Evolutionary conservation across 2,888 invertebrate genomes (phyloP).

Genomic region (Dasypolia templi): DNA sequence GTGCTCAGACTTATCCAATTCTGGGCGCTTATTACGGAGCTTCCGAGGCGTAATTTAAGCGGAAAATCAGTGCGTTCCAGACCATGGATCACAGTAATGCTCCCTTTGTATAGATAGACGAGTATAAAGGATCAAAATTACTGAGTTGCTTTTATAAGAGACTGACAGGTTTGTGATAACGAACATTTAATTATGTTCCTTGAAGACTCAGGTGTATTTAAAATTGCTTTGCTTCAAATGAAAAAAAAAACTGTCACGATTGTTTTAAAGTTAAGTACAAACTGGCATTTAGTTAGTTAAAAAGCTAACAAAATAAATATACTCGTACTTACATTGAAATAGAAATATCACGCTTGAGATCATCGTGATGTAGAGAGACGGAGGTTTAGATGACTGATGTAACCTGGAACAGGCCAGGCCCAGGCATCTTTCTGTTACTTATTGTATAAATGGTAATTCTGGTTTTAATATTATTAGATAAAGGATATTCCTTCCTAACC

Average conservation of each 20-base stretch:
- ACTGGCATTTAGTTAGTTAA: neutral
- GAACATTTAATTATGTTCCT: conserved; percentile 49
- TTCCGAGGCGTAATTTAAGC: conserved; percentile 70
- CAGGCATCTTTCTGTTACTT: neutral
- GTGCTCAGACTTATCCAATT: conserved; percentile 84
- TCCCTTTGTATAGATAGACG: conserved; percentile 58
- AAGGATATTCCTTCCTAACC: neutral
- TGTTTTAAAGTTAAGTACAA: conserved; percentile 7
- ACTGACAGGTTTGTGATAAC: conserved; percentile 45
- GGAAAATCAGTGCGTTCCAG: conserved; percentile 67
- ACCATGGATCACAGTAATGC: conserved; percentile 61
- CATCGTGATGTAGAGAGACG: neutral
- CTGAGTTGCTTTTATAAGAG: conserved; percentile 36
- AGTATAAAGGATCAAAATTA: conserved; percentile 51
- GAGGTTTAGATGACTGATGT: neutral
- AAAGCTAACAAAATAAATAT: neutral
- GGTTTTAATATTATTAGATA: neutral
- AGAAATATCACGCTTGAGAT: neutral
- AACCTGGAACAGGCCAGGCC: neutral
- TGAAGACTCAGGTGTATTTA: conserved; percentile 25
- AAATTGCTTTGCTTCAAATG: conserved; percentile 8
- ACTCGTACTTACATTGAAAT: neutral
- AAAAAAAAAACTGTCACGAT: neutral
- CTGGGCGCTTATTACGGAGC: conserved; percentile 74
- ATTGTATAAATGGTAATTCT: neutral